Base-by-base conservation (phyloP, 2,797 vertebrate genomes). In the Microctenopoma lineatum region DNA sequence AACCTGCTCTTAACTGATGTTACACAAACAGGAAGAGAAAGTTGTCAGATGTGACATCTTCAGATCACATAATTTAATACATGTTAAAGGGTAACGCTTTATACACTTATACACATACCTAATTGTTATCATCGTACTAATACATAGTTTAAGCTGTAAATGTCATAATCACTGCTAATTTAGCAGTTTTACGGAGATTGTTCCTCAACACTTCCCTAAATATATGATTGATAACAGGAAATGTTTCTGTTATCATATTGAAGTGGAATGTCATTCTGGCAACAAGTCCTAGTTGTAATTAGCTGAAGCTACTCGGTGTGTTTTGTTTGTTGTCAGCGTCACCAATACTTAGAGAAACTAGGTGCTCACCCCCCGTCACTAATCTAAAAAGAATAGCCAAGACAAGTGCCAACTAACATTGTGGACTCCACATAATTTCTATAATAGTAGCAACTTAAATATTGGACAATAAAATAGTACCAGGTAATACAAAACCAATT, bases 321-420 rank as follows among this genome's bases (percentile, higher is more conserved):
- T 42, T 57, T 16, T 55, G 13, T 57, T 44, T 63, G 61, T 39
- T 34, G 5, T 62, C 21, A 27, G 48, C 26, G 15, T 51, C 26
- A 32, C n/a, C 38, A 36, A 21, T 2, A 21, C 10, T 4, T 18
- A 34, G 9, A 53, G 44, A 16, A 29, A 29, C 36, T 38, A 38
- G 36, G 36, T 38, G 5, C 36, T 38, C 36, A 38, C 36, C 36
- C 12, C 9, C 12, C 3, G 36, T 38, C 12, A 4, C 12, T 47
- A 47, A 47, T 55, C 4, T 34, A 53, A 54, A 54, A 9, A 38
- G 11, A n/a, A 4, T 14, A 21, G 21, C 21, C 46, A 48, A 13
- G 21, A 48, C 12, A 48, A 25, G 13, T 10, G 15, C 5, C 27
- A 8, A 27, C 26, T 50, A 8, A 27, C 26, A 27, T 15, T 6